A percentile compares a stretch with the other conserved stretches of the same genome.
Evolutionary conservation across 1,140 invertebrate species (phyloP).

Genomic region (Palaemon carinicauda): DNA sequence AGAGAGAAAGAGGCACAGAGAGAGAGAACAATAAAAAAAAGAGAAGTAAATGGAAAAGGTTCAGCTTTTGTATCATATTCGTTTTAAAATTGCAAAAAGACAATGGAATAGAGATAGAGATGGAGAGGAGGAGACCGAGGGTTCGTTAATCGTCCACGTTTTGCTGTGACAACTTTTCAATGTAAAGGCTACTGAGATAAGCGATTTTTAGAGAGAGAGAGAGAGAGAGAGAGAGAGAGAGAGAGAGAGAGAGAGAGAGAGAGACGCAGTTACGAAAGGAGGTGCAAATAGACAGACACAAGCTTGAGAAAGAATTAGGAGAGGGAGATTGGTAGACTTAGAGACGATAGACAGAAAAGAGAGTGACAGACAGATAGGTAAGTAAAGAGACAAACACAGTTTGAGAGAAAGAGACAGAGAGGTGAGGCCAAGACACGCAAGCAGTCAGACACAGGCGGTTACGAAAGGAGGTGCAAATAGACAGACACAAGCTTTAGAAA

Average conservation of each 20-base stretch:
- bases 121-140: background rate
- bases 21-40: background rate
- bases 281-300: background rate
- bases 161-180: no score
- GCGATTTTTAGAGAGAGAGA: background rate
- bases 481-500: background rate
- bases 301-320: background rate
- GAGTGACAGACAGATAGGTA: background rate
- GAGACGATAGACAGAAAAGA: background rate
- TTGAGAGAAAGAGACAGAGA: no score
- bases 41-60: background rate
- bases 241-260: background rate
- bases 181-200: background rate
- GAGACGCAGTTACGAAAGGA: background rate
- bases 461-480: no score
- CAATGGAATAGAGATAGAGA: slow-evolving; percentile 12
- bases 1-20: slow-evolving; percentile 15
- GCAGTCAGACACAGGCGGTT: no score
- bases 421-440: no score
- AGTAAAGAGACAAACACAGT: no score
- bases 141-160: no score
- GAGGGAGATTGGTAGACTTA: background rate
- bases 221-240: background rate
- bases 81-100: background rate
- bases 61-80: no score